phyloP scores from a whole-genome alignment of 2,113 vertebrate species.

The Felis catus region DNA sequence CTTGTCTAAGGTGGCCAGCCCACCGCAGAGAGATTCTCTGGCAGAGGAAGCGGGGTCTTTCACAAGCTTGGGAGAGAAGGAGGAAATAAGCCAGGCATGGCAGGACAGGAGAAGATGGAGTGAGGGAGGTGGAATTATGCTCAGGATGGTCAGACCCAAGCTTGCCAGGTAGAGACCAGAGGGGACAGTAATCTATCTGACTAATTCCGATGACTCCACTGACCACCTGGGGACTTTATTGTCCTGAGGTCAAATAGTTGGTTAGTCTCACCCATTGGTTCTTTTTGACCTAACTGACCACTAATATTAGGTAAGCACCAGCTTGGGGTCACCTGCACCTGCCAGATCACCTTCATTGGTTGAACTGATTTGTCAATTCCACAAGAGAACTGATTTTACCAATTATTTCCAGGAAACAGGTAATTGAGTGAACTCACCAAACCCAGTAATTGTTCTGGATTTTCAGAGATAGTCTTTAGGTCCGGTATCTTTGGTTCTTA shows the following conservation, averaged over 20 bases:
- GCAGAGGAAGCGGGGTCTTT: not conserved
- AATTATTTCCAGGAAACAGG: not conserved
- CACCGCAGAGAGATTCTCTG: not conserved
- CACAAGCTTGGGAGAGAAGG: not conserved
- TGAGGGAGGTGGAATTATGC: fast-evolving
- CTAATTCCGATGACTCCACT: not conserved
- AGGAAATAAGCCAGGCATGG: not conserved
- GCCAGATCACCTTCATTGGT: not conserved
- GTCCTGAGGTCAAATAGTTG: not conserved
- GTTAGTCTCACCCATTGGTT: not conserved
- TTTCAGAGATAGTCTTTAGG: constrained; percentile 2
- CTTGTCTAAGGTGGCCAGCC: not conserved
- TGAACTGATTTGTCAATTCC: not conserved
- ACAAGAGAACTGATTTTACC: not conserved
- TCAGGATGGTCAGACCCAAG: not conserved
- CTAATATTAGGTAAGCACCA: not conserved
- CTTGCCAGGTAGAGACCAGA: not conserved
- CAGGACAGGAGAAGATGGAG: not conserved
- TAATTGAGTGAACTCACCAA: not conserved
- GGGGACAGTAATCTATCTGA: not conserved
- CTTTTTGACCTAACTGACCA: not conserved
- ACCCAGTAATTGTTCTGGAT: not conserved
- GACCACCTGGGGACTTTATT: not conserved
- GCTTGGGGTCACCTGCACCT: not conserved
- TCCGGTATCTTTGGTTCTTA: not conserved